phyloP scores from a whole-genome alignment of 2,797 vertebrate species.

The Enteromius paludinosus region DNA sequence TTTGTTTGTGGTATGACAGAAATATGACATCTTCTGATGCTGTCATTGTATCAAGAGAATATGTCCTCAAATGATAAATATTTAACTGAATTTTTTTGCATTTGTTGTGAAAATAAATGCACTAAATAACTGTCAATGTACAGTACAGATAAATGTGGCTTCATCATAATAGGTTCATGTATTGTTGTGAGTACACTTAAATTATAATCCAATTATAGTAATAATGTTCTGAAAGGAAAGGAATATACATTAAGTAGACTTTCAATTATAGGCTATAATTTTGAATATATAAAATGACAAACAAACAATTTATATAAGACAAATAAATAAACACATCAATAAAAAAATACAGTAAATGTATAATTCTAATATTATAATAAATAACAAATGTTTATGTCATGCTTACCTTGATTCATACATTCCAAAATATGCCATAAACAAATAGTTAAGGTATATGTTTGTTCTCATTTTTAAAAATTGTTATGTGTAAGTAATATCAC shows the following conservation, averaged over 20 bases:
- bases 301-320: too few relatives aligned
- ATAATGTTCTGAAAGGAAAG: neutral
- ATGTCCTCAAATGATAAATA: neutral
- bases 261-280: neutral
- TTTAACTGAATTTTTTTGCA: neutral
- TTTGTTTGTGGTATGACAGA: neutral
- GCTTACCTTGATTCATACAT: neutral
- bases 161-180: neutral
- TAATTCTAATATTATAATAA: neutral
- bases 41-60: neutral
- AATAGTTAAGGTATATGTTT: too few relatives aligned
- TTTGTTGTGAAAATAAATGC: neutral
- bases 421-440: neutral
- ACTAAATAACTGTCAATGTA: neutral
- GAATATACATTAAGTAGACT: too few relatives aligned
- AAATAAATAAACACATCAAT: neutral
- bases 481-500: neutral
- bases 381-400: neutral
- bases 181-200: neutral
- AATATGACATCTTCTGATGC: neutral
- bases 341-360: neutral
- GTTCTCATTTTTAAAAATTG: neutral
- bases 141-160: neutral
- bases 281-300: neutral
- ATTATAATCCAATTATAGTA: neutral